Conservation (phyloP, 2,888 invertebrate genomes). For the Athalia circularis region DNA sequence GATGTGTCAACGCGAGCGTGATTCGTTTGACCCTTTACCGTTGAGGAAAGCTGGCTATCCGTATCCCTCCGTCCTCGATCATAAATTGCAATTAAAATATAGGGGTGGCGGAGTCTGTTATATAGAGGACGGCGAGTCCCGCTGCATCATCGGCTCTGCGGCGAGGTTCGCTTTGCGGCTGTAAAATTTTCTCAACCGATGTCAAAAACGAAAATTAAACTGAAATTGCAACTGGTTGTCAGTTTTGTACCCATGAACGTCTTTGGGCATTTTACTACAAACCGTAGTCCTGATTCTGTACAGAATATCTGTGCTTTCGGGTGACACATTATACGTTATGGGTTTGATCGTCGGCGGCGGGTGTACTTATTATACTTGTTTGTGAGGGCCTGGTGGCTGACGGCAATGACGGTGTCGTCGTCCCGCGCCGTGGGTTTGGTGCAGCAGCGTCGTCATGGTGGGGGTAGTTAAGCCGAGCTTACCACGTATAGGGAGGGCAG, state of each 20-base stretch:
- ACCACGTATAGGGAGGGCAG: constrained; percentile 75
- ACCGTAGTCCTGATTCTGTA: too few species aligned
- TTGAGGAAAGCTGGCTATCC: constrained; percentile 20
- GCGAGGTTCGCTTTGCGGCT: too few species aligned
- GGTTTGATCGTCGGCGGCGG: too few species aligned
- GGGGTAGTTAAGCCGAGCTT: constrained; percentile 72
- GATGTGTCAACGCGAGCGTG: constrained; percentile 24
- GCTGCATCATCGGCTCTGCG: background rate
- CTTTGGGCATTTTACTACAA: too few species aligned
- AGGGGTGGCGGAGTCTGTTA: constrained; percentile 23
- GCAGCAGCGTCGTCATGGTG: constrained; percentile 52
- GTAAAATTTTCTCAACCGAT: too few species aligned
- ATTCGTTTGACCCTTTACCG: constrained; percentile 38
- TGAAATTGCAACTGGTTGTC: too few species aligned
- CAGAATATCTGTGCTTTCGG: too few species aligned
- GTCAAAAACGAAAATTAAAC: too few species aligned
- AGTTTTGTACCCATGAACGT: too few species aligned
- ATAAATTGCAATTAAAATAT: constrained; percentile 45
- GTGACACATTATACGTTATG: too few species aligned
- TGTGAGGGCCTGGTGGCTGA: too few species aligned
- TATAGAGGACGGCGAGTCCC: constrained; percentile 23
- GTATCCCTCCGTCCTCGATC: constrained; percentile 36
- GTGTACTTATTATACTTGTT: too few species aligned
- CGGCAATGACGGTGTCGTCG: constrained; percentile 18
- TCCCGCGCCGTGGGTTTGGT: constrained; percentile 37